phyloP scores from a whole-genome alignment of 53 echinoderm and acorn worm genomes.

The Temnopleurus reevesii region DNA sequence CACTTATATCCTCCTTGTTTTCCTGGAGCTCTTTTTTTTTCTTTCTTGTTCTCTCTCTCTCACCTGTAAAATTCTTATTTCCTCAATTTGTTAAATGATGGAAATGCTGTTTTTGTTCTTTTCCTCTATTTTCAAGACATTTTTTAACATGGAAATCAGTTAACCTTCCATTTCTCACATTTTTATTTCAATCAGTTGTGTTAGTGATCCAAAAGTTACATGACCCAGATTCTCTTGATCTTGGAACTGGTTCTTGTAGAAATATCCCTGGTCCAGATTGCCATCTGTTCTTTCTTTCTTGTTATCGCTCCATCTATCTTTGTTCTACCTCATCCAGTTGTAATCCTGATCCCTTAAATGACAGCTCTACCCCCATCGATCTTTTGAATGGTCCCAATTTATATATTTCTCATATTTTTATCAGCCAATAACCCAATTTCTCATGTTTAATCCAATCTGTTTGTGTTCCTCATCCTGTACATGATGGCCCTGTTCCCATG shows the following conservation, averaged over 20 bases:
- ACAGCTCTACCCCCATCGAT: conserved; percentile 46
- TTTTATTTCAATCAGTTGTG: too few relatives aligned
- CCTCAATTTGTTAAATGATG: too few relatives aligned
- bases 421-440: not conserved
- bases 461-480: conserved; percentile 63
- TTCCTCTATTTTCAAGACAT: too few relatives aligned
- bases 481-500: conserved; percentile 45
- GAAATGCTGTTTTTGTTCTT: too few relatives aligned
- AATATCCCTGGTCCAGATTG: conserved; percentile 51
- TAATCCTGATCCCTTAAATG: conserved; percentile 62
- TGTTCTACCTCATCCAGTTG: conserved; percentile 20
- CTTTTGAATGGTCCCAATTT: conserved; percentile 33
- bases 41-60: not conserved
- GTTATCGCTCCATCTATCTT: not conserved
- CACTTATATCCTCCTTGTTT: too few relatives aligned
- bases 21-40: too few relatives aligned
- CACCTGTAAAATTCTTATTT: too few relatives aligned
- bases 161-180: too few relatives aligned
- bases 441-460: not conserved
- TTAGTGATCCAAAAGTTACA: conserved; percentile 51
- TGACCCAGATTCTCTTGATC: conserved; percentile 37
- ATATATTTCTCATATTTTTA: not conserved
- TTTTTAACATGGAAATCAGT: too few relatives aligned
- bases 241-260: conserved; percentile 22
- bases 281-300: not conserved